A percentile compares a stretch with the other conserved stretches of the same genome.
phyloP scores from a whole-genome alignment of 2,797 vertebrate genomes.

The Hylomyscus alleni region DNA sequence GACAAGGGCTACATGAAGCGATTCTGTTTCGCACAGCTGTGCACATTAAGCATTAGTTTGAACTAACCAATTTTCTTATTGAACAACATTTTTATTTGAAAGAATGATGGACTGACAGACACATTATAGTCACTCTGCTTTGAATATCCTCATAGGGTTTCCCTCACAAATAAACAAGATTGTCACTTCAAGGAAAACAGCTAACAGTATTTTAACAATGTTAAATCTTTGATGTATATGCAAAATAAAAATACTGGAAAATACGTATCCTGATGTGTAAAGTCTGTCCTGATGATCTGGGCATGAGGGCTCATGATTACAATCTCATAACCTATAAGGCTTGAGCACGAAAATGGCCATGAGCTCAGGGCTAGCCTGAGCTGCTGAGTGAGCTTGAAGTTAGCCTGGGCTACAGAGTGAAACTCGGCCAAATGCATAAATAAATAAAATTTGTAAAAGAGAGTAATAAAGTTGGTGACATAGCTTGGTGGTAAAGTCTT shows the following conservation, averaged over 20 bases:
- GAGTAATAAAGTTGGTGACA: not conserved
- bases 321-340: not conserved
- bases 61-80: constrained; percentile 53
- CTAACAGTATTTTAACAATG: constrained; percentile 14
- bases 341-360: not conserved
- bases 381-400: not conserved
- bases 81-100: constrained; percentile 60
- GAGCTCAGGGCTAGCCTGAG: not conserved
- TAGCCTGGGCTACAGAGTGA: not conserved
- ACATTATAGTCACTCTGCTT: constrained; percentile 61
- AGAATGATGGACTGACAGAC: constrained; percentile 47
- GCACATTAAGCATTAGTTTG: not conserved
- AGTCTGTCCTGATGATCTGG: constrained; percentile 2
- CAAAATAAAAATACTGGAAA: constrained; percentile 56
- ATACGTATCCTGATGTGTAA: constrained; percentile 9
- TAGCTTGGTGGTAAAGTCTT: not conserved
- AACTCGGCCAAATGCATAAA: not conserved
- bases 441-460: not conserved
- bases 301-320: not conserved
- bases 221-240: constrained; percentile 32
- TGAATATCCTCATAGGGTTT: constrained; percentile 53
- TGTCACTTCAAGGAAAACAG: constrained; percentile 59
- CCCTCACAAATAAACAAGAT: constrained; percentile 67
- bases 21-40: not conserved
- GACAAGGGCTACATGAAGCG: not conserved